Evolutionary conservation across 1,140 invertebrate genomes (phyloP), one percentile per base, ranked within the genome.

Genomic region (Pygmarrhopalites habei): DNA sequence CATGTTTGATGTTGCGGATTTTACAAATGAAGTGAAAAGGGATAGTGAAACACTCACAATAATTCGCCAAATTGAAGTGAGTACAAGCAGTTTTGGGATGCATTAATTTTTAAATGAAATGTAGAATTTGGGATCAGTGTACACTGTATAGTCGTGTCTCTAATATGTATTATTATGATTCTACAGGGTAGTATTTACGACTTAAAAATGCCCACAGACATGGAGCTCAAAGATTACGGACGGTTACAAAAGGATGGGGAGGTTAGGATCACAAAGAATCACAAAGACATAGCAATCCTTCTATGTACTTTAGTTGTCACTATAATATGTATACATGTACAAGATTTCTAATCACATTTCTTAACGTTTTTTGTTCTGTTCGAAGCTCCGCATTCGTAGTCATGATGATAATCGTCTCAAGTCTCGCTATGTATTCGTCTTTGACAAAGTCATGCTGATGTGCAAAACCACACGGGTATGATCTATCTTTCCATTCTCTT

Each of bases 21-120:
- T 93, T 77, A 95, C 96, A 64, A 98, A 99, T 76, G 95, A 98
- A 81, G 92, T 96, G n/a, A 97, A 96, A 73, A 79, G 95, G 51
- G 95, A 98, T 78, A 92, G 89, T 56, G 95, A 98, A 74, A 90
- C 90, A 56, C 77, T 96, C 23, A 85, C 89, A 64, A 85, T 98
- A 53, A 92, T 98, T 69, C 83, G 85, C 64, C 90, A 94, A 78
- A 87, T 97, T 60, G 88, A 94, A 79, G 82, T 84, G 72, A 72
- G 66, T 58, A 69, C 60, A n/a, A 17, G 25, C n/a, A n/a, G n/a
- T n/a, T n/a, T n/a, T n/a, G n/a, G n/a, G n/a, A n/a, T n/a, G n/a
- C n/a, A n/a, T n/a, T n/a, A n/a, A n/a, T n/a, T n/a, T n/a, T n/a
- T n/a, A n/a, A n/a, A n/a, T n/a, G n/a, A n/a, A n/a, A n/a, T n/a